Percentiles rank a stretch among this genome's conserved stretches.
These are phyloP conservation scores for Halcyon leucocephala DNA, from an alignment of 2,797 vertebrate genomes.

Conservation along the genomic window DNA sequence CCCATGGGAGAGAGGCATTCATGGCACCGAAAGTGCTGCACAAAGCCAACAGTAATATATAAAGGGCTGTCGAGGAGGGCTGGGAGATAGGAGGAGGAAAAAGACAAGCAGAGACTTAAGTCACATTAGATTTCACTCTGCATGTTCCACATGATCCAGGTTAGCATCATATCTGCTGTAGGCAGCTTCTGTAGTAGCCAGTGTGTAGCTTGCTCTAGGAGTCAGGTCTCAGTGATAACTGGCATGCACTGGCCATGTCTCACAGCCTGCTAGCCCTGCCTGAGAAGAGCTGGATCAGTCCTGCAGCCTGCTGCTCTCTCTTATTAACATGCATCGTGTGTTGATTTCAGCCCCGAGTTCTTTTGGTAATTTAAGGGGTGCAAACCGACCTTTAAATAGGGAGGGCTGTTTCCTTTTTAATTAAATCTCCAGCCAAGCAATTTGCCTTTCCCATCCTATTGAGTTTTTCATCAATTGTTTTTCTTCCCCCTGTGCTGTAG, in stretches of 20 bases:
- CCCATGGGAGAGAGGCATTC: slow-evolving; percentile 24
- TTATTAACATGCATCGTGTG: slow-evolving; percentile 30
- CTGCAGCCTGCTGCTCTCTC: background rate
- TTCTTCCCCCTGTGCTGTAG: slow-evolving; percentile 40
- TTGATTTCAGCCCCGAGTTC: slow-evolving; percentile 29
- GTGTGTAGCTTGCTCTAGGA: background rate
- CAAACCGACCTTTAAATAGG: slow-evolving; percentile 66
- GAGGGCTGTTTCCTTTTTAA: slow-evolving; percentile 75
- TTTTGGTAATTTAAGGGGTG: slow-evolving; percentile 63
- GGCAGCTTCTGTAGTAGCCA: background rate
- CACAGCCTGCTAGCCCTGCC: background rate
- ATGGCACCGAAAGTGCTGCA: background rate
- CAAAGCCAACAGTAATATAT: slow-evolving; percentile 29
- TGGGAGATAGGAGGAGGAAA: background rate
- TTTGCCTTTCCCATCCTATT: slow-evolving; percentile 76
- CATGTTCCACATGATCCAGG: background rate
- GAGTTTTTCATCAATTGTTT: slow-evolving; percentile 76
- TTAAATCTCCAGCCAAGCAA: slow-evolving; percentile 77
- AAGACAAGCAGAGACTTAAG: background rate
- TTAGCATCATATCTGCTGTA: background rate
- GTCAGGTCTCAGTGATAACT: background rate
- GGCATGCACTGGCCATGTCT: background rate
- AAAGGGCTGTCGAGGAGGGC: background rate
- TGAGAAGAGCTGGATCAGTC: background rate
- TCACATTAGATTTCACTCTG: background rate